phyloP scores from a whole-genome alignment of 2,888 invertebrate species.

The Lacanobia wlatinum region DNA sequence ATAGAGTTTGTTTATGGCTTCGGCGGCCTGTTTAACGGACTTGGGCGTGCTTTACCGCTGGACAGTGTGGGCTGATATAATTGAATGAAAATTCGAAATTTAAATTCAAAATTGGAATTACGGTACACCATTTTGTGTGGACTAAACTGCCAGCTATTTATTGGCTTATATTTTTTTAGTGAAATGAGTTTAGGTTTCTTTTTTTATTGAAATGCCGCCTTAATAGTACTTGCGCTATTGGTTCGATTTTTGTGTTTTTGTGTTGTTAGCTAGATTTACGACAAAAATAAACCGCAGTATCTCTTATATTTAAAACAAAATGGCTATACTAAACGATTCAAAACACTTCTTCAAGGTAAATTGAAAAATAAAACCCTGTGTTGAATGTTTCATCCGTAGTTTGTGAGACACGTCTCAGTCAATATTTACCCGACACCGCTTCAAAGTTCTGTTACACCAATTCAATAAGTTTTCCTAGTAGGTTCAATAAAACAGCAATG shows the following conservation, averaged over 20 bases:
- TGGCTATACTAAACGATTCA: constrained; percentile 3
- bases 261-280: too few species aligned
- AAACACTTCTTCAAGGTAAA: constrained; percentile 43
- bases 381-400: constrained; percentile 60
- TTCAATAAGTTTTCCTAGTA: constrained; percentile 77
- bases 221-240: too few species aligned
- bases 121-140: too few species aligned
- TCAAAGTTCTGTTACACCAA: constrained; percentile 77
- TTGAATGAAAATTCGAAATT: too few species aligned
- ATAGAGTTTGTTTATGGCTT: constrained; percentile 64
- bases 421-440: constrained; percentile 75
- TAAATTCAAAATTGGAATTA: too few species aligned
- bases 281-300: too few species aligned
- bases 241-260: too few species aligned
- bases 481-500: constrained; percentile 82
- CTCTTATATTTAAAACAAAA: constrained; percentile 7
- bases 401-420: constrained; percentile 65
- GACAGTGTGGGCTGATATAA: neutral
- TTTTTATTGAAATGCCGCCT: too few species aligned
- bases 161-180: too few species aligned
- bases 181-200: too few species aligned
- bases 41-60: constrained; percentile 8
- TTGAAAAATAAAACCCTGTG: constrained; percentile 55
- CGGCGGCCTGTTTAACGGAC: constrained; percentile 12
- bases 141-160: too few species aligned